Percentiles rank a stretch among this genome's conserved stretches.
Conservation (phyloP, 1,140 invertebrate genomes). For the Brachionus sp. region DNA sequence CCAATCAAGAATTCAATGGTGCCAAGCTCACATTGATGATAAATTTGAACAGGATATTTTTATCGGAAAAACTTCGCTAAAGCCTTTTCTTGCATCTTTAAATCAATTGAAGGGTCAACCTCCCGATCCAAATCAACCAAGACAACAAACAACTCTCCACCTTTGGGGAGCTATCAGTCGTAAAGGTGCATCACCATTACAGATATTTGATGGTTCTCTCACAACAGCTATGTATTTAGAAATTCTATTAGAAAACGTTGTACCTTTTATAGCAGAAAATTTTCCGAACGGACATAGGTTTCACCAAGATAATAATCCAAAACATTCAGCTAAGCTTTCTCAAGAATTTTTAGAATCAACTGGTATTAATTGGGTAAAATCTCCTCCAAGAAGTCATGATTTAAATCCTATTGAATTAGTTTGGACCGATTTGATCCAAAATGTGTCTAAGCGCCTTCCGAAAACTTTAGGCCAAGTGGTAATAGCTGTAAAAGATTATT, state of each 20-base stretch:
- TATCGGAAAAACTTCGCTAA: constrained; percentile 33
- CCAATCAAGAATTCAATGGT: constrained; percentile 30
- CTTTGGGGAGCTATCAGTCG: constrained; percentile 40
- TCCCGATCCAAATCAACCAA: constrained; percentile 19
- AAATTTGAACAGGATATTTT: constrained; percentile 43
- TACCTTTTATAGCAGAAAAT: constrained; percentile 42
- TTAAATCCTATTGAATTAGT: constrained; percentile 36
- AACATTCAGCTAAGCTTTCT: constrained; percentile 37
- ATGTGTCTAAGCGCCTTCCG: constrained; percentile 34
- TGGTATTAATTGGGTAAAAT: constrained; percentile 41
- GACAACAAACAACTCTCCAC: constrained; percentile 34
- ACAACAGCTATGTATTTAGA: constrained; percentile 44
- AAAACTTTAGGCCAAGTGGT: constrained; percentile 40
- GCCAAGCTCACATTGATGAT: constrained; percentile 19
- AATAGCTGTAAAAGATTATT: constrained; percentile 40
- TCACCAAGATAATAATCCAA: constrained; percentile 43
- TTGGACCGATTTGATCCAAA: constrained; percentile 42
- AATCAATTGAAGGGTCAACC: constrained; percentile 41
- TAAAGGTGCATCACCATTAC: constrained; percentile 41
- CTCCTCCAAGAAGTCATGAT: constrained; percentile 34
- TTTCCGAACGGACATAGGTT: constrained; percentile 36
- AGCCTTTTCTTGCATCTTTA: constrained; percentile 34
- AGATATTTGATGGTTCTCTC: constrained; percentile 34
- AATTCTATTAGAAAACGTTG: constrained; percentile 28
- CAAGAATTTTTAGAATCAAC: constrained; percentile 44